phyloP scores from a whole-genome alignment of 2,797 vertebrate species.

The Manis pentadactyla region DNA sequence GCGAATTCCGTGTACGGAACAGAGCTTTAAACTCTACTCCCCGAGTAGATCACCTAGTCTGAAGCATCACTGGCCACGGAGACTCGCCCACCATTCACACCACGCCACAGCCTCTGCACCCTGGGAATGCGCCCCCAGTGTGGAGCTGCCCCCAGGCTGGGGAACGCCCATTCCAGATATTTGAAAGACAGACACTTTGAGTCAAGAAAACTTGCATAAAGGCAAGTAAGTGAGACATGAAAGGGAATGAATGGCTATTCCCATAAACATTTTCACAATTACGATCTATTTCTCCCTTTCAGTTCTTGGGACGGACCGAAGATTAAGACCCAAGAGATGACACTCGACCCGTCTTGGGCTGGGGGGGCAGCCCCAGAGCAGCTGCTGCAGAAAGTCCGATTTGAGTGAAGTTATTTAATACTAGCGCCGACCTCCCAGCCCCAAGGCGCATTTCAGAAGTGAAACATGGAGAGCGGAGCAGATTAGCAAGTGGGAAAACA shows the following conservation, averaged over 20 bases:
- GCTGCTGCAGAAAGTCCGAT: background rate
- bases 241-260: rapidly evolving
- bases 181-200: background rate
- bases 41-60: background rate
- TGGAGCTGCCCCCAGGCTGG: background rate
- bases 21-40: background rate
- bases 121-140: background rate
- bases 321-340: background rate
- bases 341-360: too few species aligned
- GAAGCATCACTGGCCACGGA: background rate
- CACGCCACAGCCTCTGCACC: too few species aligned
- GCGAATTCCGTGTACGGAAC: background rate
- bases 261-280: rapidly evolving
- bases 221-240: background rate
- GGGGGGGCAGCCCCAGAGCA: background rate
- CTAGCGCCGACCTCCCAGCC: background rate
- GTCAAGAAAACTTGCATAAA: too few species aligned
- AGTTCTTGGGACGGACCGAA: background rate
- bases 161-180: background rate
- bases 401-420: background rate
- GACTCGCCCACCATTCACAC: too few species aligned
- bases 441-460: background rate
- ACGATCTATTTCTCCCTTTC: background rate
- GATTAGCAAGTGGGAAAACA: background rate
- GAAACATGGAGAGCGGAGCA: background rate